These are phyloP conservation scores for Leucoraja ocellata DNA, from an alignment of 2,797 vertebrate genomes.

Conservation along the genomic window DNA sequence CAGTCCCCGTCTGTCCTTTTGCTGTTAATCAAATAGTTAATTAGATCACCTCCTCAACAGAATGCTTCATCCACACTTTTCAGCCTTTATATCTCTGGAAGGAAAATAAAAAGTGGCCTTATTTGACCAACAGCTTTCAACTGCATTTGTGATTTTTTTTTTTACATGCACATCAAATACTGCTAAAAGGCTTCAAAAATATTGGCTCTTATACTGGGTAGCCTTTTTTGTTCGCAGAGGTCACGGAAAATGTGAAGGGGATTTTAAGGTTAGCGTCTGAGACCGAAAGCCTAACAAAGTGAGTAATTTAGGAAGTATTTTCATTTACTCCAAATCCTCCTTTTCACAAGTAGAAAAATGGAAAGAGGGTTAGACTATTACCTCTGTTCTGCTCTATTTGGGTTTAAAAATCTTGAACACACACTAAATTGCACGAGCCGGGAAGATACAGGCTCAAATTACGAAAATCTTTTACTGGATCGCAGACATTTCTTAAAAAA, in stretches of 20 bases:
- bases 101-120: slow-evolving; percentile 48
- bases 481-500: slow-evolving; percentile 47
- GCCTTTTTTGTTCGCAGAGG: slow-evolving; percentile 15
- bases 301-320: slow-evolving; percentile 7
- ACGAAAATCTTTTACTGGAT: slow-evolving; percentile 48
- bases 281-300: slow-evolving; percentile 32
- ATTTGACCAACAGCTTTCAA: slow-evolving; percentile 56
- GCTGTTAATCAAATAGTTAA: slow-evolving; percentile 79
- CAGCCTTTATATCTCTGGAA: slow-evolving; percentile 45
- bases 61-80: slow-evolving; percentile 68
- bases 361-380: background rate
- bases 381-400: slow-evolving; percentile 21
- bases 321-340: slow-evolving; percentile 9
- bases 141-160: slow-evolving; percentile 49
- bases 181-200: slow-evolving; percentile 59
- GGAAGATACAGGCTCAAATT: slow-evolving; percentile 49
- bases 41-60: slow-evolving; percentile 66
- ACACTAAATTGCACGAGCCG: slow-evolving; percentile 41
- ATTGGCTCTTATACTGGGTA: slow-evolving; percentile 53
- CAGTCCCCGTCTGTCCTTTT: slow-evolving; percentile 63
- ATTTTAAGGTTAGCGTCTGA: slow-evolving; percentile 25
- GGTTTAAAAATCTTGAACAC: slow-evolving; percentile 30
- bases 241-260: slow-evolving; percentile 33
- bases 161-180: slow-evolving; percentile 50
- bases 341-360: background rate